These are phyloP conservation scores for Brachionus rubens DNA, from an alignment of 1,140 invertebrate species.

Conservation along the genomic window DNA sequence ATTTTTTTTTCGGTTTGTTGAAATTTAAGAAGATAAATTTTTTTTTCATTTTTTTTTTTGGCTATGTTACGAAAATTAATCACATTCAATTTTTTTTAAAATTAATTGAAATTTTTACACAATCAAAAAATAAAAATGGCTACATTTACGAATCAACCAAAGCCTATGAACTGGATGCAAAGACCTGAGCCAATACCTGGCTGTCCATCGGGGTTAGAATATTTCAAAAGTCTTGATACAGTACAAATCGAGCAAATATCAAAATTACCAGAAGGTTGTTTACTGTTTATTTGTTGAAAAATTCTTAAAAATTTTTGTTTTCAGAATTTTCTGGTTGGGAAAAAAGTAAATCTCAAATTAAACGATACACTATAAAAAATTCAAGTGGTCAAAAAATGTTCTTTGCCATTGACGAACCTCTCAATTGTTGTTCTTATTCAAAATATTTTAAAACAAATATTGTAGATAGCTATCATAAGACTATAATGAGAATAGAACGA, in stretches of 20 bases:
- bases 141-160: too few relatives aligned
- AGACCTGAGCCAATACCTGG: conserved; percentile 5
- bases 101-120: too few relatives aligned
- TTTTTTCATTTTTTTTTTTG: too few relatives aligned
- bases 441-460: too few relatives aligned
- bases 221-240: not conserved
- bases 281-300: too few relatives aligned
- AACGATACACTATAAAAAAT: conserved; percentile 12
- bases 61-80: too few relatives aligned
- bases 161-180: not conserved
- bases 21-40: too few relatives aligned
- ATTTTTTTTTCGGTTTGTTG: too few relatives aligned
- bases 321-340: conserved; percentile 21
- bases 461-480: not conserved
- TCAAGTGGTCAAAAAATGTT: not conserved
- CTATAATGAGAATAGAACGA: not conserved
- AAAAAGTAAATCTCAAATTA: not conserved
- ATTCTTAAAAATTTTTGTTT: too few relatives aligned
- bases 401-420: not conserved
- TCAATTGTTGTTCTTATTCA: not conserved
- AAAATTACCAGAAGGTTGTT: conserved; percentile 5
- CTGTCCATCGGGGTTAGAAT: not conserved
- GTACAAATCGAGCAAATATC: not conserved
- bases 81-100: too few relatives aligned
- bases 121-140: too few relatives aligned